phyloP scores from a whole-genome alignment of 2,797 vertebrate species.

The Micrastur ruficollis region DNA sequence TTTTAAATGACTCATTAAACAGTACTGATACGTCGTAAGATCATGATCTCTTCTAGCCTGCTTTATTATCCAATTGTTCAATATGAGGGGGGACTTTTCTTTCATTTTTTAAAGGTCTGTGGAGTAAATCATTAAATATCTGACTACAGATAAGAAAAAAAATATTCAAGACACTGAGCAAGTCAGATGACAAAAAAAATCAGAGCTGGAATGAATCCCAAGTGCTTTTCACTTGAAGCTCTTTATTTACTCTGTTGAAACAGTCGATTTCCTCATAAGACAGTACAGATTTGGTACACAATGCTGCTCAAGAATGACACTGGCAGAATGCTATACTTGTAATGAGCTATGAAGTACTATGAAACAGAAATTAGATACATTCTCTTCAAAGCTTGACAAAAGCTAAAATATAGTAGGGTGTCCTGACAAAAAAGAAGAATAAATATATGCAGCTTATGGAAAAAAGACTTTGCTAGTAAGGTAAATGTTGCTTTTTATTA shows the following conservation, averaged over 20 bases:
- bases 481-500: not conserved
- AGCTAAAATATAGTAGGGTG: not conserved
- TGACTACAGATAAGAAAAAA: not conserved
- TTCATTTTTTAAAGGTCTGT: not conserved
- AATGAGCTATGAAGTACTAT: not conserved
- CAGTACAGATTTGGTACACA: not conserved
- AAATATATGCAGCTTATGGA: not conserved
- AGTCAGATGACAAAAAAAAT: not conserved
- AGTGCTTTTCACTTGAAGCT: not conserved
- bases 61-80: not conserved
- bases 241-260: not conserved
- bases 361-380: not conserved
- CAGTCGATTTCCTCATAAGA: not conserved
- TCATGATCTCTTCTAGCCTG: not conserved
- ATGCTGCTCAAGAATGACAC: not conserved
- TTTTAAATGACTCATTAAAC: not conserved
- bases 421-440: not conserved
- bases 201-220: not conserved
- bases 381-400: not conserved
- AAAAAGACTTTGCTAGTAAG: not conserved
- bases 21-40: not conserved
- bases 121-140: not conserved
- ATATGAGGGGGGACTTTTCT: not conserved
- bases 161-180: not conserved
- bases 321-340: not conserved